Base-by-base conservation (phyloP, 2,797 vertebrate genomes). In the Miichthys miiuy region DNA sequence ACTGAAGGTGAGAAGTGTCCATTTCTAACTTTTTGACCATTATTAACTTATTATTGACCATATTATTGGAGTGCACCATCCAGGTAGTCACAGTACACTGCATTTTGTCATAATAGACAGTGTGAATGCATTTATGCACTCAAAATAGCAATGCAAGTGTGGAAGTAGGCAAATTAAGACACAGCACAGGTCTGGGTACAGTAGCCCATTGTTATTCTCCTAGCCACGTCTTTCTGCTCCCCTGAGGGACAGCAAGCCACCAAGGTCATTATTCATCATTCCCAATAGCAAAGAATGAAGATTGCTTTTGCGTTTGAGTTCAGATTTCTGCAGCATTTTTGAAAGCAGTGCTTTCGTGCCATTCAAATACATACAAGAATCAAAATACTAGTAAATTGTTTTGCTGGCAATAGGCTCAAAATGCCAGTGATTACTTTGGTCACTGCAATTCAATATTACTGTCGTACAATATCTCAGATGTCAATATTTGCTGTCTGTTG, bases 401-500 rank as follows among this genome's bases (percentile, higher is more conserved):
- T 73, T 2, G 3, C 16, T 23, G 10, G 11, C 30, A 21, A 48
- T 23, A 51, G 20, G 12, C 14, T 46, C 13, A 34, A 57, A 3
- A 34, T 47, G 2, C 9, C 9, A 42, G 27, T 50, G 23, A 38
- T 34, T 13, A 30, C 16, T 56, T 21, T 75, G 30, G 21, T 41
- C 14, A 16, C 3, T 38, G 21, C 8, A 51, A n/a, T n/a, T 42
- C 6, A 30, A 23, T 12, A 44, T 21, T 48, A 7, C 17, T 55
- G 2, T 25, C 5, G 13, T 34, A 25, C 9, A 51, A 17, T 66
- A n/a, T 69, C 42, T 76, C 11, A n/a, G 5, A 44, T 64, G 34
- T 38, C 34, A 38, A 38, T 8, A 38, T 38, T 38, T 38, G 72
- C 9, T 80, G 14, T 83, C 5, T 74, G 3, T 42, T 68, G 3